A percentile compares a stretch with the other conserved stretches of the same genome.
phyloP scores from a whole-genome alignment of 2,888 invertebrate species.

The Doris montereyensis region DNA sequence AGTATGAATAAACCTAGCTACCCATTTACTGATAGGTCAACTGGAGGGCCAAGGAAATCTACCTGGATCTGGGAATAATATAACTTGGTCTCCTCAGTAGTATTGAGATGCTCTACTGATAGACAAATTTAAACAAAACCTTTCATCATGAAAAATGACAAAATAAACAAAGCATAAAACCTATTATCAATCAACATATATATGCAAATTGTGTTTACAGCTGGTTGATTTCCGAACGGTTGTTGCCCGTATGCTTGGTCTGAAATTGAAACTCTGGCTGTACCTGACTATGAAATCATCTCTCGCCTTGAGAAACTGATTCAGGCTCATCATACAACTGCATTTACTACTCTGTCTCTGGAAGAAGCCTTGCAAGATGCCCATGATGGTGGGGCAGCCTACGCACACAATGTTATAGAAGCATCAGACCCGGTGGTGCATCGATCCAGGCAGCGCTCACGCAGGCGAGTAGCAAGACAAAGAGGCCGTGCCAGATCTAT shows the following conservation, averaged over 20 bases:
- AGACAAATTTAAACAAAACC: too few species aligned
- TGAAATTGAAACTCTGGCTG: conserved; percentile 72
- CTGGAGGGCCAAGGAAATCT: too few species aligned
- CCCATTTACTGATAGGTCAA: too few species aligned
- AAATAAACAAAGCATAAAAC: too few species aligned
- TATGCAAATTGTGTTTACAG: conserved; percentile 55
- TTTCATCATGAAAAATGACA: too few species aligned
- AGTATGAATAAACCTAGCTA: too few species aligned
- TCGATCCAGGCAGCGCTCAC: conserved; percentile 53
- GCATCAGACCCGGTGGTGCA: conserved; percentile 52
- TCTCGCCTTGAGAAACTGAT: conserved; percentile 72
- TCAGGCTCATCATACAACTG: conserved; percentile 67
- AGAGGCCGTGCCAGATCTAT: conserved; percentile 60
- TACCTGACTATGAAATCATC: conserved; percentile 74
- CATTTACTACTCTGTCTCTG: conserved; percentile 64
- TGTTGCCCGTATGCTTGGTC: conserved; percentile 72
- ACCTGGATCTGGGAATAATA: too few species aligned
- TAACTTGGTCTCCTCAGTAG: too few species aligned
- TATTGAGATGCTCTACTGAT: too few species aligned
- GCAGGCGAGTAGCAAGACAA: conserved; percentile 50
- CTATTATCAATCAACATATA: too few species aligned
- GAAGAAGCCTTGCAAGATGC: conserved; percentile 68
- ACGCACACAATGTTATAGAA: conserved; percentile 49
- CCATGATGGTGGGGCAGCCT: conserved; percentile 64
- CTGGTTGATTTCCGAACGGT: conserved; percentile 72